These are phyloP conservation scores for Girardinus metallicus DNA, from an alignment of 2,797 vertebrate genomes.

Conservation along the genomic window DNA sequence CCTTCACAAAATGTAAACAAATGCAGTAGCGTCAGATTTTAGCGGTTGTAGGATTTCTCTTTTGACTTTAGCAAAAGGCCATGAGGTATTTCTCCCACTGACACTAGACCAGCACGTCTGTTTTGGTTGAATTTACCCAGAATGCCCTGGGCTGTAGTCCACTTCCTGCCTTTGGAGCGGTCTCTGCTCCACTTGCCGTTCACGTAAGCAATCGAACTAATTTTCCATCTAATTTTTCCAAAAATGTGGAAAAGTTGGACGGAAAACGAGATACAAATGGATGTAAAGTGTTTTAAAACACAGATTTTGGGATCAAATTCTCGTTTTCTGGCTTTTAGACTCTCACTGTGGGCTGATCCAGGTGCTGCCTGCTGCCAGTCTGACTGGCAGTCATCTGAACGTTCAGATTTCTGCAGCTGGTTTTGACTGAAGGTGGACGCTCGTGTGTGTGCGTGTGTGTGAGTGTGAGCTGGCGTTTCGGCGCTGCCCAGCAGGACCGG, in stretches of 20 bases:
- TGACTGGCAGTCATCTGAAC: conserved; percentile 7
- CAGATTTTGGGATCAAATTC: conserved; percentile 4
- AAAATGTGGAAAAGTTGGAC: background rate
- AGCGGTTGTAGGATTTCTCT: too few species aligned
- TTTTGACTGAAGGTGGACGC: conserved; percentile 23
- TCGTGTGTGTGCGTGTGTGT: background rate
- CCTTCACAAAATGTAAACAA: too few species aligned
- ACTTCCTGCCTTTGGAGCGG: too few species aligned
- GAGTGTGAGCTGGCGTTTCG: conserved; percentile 14
- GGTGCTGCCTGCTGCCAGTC: background rate
- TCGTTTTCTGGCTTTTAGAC: conserved; percentile 1
- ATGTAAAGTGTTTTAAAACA: background rate
- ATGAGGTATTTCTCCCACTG: too few species aligned
- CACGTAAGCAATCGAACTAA: too few species aligned
- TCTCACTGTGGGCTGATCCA: conserved; percentile 6
- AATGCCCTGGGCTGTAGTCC: too few species aligned
- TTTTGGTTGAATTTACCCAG: too few species aligned
- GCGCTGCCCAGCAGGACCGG: conserved; percentile 21
- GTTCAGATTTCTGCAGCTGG: conserved; percentile 12
- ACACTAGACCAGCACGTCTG: too few species aligned
- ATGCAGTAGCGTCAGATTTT: too few species aligned
- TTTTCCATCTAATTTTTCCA: too few species aligned
- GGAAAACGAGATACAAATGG: background rate
- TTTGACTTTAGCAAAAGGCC: too few species aligned
- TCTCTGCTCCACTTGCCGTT: too few species aligned